Evolutionary conservation across 2,888 invertebrate species (phyloP), one percentile per base, ranked within the genome.

Genomic region (Stratiomys singularior): DNA sequence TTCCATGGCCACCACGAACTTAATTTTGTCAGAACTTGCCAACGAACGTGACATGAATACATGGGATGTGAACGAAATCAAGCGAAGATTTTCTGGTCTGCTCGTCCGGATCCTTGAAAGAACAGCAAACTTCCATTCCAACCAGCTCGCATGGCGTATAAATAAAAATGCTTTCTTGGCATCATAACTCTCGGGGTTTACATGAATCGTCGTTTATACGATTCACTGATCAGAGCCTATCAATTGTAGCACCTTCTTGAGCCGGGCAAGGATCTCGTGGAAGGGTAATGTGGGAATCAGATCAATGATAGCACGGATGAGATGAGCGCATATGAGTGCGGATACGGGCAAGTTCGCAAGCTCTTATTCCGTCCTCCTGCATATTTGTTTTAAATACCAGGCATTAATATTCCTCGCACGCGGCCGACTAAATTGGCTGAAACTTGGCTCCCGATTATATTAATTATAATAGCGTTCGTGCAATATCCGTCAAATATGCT

Each of bases 41-140:
- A 71, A 46, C 78, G 64, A 66, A 79, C 79, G 79, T 79, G 79
- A 79, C 78, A 66, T 60, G 79, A 79, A 79, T 79, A 56, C 63
- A 76, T 74, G 25, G 44, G 13, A 69, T 7, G 15, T 5, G 60
- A 58, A 60, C 23, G 28, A 56, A 52, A 44, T 58, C 30, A 56
- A 18, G 52, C 28, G 28, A 56, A 44, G 52, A n/a, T 28, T 30
- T 27, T 64, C 25, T 28, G 27, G n/a, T 67, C 11, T 30, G 15
- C 27, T 21, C 44, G 60, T 60, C 60, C 23, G 60, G 4, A 11
- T 60, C 23, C 60, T 60, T 60, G 25, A 60, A 60, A 21, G 60
- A 60, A 60, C 60, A 74, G 23, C 46, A 30, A 23, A 47, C 69
- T 69, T 64, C 27, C 64, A 64, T 64, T 28, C 64, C 25, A 25